A percentile compares a stretch with the other conserved stretches of the same genome.
Evolutionary conservation across 2,113 vertebrate genomes (phyloP).

Genomic region (Rattus norvegicus): GRCr8 NC_086037.1:62435501-62436000

Average conservation of each 20-base stretch:
- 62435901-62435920: neutral
- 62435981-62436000: rapidly evolving
- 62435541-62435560: too few species aligned
- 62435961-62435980: neutral
- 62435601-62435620: too few species aligned
- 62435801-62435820: neutral
- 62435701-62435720: too few species aligned
- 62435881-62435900: neutral
- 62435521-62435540: too few species aligned
- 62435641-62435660: too few species aligned
- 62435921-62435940: rapidly evolving
- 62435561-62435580: too few species aligned
- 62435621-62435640: too few species aligned
- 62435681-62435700: neutral
- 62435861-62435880: neutral
- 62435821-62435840: neutral
- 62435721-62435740: neutral
- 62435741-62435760: neutral
- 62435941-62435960: rapidly evolving
- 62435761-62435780: too few species aligned
- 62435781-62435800: neutral
- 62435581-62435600: too few species aligned
- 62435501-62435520: too few species aligned
- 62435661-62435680: neutral
- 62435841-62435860: neutral